phyloP scores from a whole-genome alignment of 2,888 invertebrate species.

The Chrysolina haemoptera region DNA sequence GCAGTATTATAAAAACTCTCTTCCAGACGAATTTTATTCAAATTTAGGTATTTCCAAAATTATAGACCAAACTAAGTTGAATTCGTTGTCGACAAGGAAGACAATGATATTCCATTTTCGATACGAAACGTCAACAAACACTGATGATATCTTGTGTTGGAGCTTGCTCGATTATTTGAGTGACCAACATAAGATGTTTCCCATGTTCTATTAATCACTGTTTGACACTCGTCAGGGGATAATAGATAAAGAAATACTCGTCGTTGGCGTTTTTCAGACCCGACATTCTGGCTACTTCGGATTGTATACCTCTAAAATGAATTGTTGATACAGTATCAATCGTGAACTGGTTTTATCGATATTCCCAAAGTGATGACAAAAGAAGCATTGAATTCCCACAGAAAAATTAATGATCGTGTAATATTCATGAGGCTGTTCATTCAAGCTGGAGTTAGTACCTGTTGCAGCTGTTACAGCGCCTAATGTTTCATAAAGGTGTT shows the following conservation, averaged over 20 bases:
- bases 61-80: no score
- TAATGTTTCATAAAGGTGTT: background rate
- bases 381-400: background rate
- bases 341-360: conserved; percentile 7
- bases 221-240: conserved; percentile 6
- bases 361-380: background rate
- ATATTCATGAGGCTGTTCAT: background rate
- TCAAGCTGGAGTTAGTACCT: background rate
- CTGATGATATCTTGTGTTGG: conserved; percentile 10
- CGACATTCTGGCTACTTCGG: conserved; percentile 1
- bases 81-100: background rate
- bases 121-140: conserved; percentile 2
- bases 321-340: background rate
- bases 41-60: no score
- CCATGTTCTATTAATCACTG: conserved; percentile 9
- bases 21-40: no score
- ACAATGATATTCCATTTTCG: background rate
- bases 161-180: background rate
- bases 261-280: background rate
- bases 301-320: background rate
- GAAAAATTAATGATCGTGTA: background rate
- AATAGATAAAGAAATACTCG: conserved; percentile 1
- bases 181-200: conserved; percentile 2
- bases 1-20: no score
- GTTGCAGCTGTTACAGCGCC: background rate